Percentiles rank a stretch among this genome's conserved stretches.
These are phyloP conservation scores for Rallus limicola DNA, from an alignment of 2,113 vertebrate species.

Conservation along the genomic window DNA sequence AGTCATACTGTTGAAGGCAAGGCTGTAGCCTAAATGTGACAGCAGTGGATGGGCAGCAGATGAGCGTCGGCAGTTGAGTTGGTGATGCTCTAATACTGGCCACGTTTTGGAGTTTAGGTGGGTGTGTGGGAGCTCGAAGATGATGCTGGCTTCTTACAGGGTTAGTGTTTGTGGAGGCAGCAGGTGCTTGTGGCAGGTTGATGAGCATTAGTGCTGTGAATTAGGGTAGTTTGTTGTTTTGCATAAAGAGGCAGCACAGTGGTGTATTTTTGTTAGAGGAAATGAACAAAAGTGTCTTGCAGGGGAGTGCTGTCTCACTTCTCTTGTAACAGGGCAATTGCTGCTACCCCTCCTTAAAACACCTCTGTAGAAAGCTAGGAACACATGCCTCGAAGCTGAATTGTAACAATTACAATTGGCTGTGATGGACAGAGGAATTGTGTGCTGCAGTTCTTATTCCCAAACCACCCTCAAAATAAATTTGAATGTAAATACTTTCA, in stretches of 20 bases:
- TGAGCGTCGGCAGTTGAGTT: neutral
- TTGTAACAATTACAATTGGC: neutral
- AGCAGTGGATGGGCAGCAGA: neutral
- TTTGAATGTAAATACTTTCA: neutral
- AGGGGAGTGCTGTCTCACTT: neutral
- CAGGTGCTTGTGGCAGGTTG: neutral
- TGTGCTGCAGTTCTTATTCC: neutral
- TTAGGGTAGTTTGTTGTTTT: neutral
- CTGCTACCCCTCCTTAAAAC: neutral
- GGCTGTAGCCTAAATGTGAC: neutral
- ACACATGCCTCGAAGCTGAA: neutral
- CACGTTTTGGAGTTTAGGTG: accelerated
- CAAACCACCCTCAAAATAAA: neutral
- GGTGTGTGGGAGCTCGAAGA: neutral
- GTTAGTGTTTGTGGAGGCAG: neutral
- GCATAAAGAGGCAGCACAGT: neutral
- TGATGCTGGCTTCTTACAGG: neutral
- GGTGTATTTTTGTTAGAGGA: neutral
- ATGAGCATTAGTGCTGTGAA: neutral
- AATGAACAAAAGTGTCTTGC: neutral
- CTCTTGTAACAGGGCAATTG: neutral
- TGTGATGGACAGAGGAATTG: neutral
- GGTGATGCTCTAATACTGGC: neutral
- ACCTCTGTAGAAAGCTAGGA: neutral
- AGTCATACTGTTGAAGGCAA: neutral